Percentiles rank a stretch among this genome's conserved stretches.
Evolutionary conservation across 2,113 vertebrate genomes (phyloP).

Genomic region (Narcine bancroftii): DNA sequence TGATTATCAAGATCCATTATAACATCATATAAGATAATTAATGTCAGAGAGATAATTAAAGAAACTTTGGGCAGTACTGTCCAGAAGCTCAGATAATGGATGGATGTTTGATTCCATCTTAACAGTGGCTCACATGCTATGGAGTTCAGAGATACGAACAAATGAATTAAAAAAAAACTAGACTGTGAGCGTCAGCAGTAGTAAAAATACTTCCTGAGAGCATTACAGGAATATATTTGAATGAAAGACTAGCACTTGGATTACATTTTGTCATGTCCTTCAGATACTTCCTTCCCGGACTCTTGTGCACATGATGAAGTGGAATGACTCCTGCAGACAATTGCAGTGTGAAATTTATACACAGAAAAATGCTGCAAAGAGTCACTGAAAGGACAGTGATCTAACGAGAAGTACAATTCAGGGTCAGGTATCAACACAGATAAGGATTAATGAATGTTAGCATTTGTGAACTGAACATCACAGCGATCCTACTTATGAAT

Average conservation of each 20-base stretch:
- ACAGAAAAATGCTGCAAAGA: background rate
- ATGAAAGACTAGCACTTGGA: background rate
- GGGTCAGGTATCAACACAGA: background rate
- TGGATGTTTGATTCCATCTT: background rate
- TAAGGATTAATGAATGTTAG: background rate
- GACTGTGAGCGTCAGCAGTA: background rate
- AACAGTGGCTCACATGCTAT: background rate
- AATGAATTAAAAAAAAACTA: background rate
- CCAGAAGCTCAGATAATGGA: background rate
- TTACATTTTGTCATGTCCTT: background rate
- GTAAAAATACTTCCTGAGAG: background rate
- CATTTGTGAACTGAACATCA: background rate
- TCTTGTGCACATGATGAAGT: background rate
- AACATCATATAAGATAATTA: background rate
- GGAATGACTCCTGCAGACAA: background rate
- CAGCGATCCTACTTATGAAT: background rate
- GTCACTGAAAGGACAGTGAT: background rate
- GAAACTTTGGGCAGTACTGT: background rate
- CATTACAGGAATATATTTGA: background rate
- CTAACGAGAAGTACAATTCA: background rate
- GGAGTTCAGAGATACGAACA: background rate
- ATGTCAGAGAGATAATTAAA: background rate
- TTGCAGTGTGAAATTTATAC: background rate
- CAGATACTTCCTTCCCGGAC: slow-evolving; percentile 4
- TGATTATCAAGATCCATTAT: background rate